Base-by-base conservation (phyloP, 2,888 invertebrate species). In the Mellilla xanthometata region DNA sequence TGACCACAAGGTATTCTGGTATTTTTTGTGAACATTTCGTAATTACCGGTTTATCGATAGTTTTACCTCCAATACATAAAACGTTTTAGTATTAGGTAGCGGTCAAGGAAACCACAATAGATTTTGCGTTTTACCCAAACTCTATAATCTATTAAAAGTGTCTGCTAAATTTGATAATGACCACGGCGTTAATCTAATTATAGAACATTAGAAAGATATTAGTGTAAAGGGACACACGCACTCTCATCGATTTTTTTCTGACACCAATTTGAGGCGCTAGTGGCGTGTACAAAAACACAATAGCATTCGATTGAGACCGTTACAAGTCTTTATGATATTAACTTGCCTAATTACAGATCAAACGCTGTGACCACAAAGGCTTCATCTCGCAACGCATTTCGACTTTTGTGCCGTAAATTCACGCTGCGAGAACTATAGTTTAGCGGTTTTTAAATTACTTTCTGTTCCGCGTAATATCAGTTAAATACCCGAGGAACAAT, bases 291-390 rank as follows among this genome's bases (percentile, higher is more conserved):
- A 73, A 77, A 76, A 80, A 84, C 68, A 81, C 80, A 81, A 82
- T 76, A 62, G 68, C 62, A 67, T 76, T 74, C 71, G 74, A 83
- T 79, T 70, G 76, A 71, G 71, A 80, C 85, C 85, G 84, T 85
- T 84, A 83, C 76, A 54, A 66, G 72, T 77, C 68, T 83, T 82
- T 84, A 84, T 76, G 70, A 68, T 68, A 72, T 75, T 85, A 86
- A 82, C 74, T 64, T 79, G 83, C 83, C 81, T 81, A 86, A 88
- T 88, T 87, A 86, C 76, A 73, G 73, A 81, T 86, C 82, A 82
- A 87, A 84, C 76, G 77, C 65, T 68, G 72, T 69, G 76, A 84
- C 86, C 88, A 81, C 88, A 87, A 81, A 79, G 71, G 67, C 68
- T 75, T 76, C 74, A 79, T 84, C 81, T 84, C 67, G 68, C 60